Conservation (phyloP, 2,113 vertebrate species). For the Muntiacus muntjak region DNA sequence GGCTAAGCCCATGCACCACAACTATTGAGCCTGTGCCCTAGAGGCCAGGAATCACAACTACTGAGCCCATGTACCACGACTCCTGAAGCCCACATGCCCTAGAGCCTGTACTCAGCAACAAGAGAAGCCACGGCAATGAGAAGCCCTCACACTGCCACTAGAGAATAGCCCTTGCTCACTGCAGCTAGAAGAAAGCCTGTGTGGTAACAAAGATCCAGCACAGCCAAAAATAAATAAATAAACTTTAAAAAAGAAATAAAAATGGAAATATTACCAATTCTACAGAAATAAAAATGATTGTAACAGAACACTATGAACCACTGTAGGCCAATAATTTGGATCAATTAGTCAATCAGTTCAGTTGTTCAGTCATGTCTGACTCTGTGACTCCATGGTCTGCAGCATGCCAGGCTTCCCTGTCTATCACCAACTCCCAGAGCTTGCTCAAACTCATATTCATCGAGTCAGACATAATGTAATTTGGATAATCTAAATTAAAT, state of each 20-base stretch:
- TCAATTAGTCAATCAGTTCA: not conserved
- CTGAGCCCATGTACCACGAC: not conserved
- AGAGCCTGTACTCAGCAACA: not conserved
- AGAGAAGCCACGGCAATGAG: not conserved
- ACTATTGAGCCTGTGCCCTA: not conserved
- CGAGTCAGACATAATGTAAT: not conserved
- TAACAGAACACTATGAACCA: not conserved
- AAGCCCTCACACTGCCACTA: not conserved
- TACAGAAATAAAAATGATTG: not conserved
- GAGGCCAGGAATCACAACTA: not conserved
- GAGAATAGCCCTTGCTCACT: not conserved
- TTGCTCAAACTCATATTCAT: not conserved
- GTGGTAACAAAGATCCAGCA: not conserved
- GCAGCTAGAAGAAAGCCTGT: not conserved
- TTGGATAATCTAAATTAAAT: not conserved
- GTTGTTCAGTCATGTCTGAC: not conserved
- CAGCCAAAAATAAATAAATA: not conserved
- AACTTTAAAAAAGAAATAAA: not conserved
- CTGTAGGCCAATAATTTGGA: not conserved
- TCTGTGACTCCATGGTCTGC: not conserved
- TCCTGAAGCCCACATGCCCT: not conserved
- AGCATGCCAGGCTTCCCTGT: not conserved
- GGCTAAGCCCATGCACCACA: not conserved
- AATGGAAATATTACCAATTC: not conserved
- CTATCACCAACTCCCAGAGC: not conserved